These are phyloP conservation scores for Conops quadrifasciatus DNA, from an alignment of 2,888 invertebrate species.

Conservation along the genomic window DNA sequence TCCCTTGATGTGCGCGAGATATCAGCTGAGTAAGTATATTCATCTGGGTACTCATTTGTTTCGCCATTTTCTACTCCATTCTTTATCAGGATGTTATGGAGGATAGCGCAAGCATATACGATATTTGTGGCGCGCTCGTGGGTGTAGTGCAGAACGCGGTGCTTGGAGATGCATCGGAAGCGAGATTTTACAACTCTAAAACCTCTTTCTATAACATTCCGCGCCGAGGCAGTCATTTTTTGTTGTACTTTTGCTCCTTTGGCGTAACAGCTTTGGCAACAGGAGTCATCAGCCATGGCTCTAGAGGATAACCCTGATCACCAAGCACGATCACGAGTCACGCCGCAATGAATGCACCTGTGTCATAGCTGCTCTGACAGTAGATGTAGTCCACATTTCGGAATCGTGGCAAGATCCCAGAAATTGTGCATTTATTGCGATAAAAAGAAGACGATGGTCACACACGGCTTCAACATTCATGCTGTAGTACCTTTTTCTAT, in stretches of 20 bases:
- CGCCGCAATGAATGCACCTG: neutral
- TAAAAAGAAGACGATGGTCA: conserved; percentile 28
- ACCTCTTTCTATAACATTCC: no score
- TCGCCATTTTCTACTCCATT: neutral
- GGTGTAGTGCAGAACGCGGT: conserved; percentile 33
- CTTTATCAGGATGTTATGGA: conserved; percentile 33
- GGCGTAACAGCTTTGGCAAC: no score
- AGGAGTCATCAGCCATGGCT: conserved; percentile 10
- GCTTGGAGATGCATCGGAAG: conserved; percentile 34
- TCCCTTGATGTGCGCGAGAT: neutral
- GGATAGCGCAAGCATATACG: conserved; percentile 31
- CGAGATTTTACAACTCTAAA: conserved; percentile 31
- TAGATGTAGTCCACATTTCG: no score
- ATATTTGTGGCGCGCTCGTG: conserved; percentile 32
- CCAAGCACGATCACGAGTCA: conserved; percentile 4
- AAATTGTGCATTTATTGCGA: conserved; percentile 29
- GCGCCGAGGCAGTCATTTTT: neutral
- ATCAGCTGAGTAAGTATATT: neutral
- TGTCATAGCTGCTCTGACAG: neutral
- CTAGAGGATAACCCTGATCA: neutral
- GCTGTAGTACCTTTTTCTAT: conserved; percentile 39
- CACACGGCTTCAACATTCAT: conserved; percentile 39
- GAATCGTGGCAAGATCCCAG: no score
- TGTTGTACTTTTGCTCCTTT: neutral
- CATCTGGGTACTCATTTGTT: neutral